Base-by-base conservation (phyloP, 2,888 invertebrate species). In the Microplitis deprimator region DNA sequence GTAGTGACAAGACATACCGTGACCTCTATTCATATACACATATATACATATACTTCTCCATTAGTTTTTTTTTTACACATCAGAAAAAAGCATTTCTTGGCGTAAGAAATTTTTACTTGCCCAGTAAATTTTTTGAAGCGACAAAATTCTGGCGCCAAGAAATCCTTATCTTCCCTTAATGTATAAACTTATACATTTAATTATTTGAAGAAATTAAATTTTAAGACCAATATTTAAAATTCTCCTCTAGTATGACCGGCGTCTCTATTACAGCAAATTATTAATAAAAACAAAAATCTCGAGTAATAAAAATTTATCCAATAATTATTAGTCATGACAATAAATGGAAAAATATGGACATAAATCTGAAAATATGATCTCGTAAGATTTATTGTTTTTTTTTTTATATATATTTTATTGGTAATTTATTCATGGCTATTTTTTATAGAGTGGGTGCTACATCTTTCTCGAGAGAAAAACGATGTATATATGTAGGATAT, bases 361-460 rank as follows among this genome's bases (percentile, higher is more conserved):
- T 20, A 29, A 20, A 65, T 29, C 10, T 8, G 20, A 65, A 65
- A 29, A 65, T 29, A 65, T 16, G 62, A 65, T 29, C 8, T 13
- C 6, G 3, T 65, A 61, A 71, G 6, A 39, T 29, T 60, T 6
- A 70, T 60, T 59, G 5, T 59, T n/a, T 38, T 62, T 39, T 61
- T 16, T 40, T 61, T 6, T 16, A n/a, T 16, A n/a, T n/a, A 59
- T 20, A 13, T 40, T n/a, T 68, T 17, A 20, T 50, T 50, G 29
- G 7, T 29, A 60, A 13, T 70, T 70, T 39, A n/a, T 60, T 60
- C n/a, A 50, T 29, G 65, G 8, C 1, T 20, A 70, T 10, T 69
- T 70, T 61, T 70, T 60, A 70, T 70, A n/a, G 17, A 71, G 61
- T 61, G 62, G 61, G 13, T 71, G 61, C 10, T 62, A 39, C 71